These are phyloP conservation scores for Tineola bisselliella DNA, from an alignment of 2,888 invertebrate genomes.

Conservation along the genomic window DNA sequence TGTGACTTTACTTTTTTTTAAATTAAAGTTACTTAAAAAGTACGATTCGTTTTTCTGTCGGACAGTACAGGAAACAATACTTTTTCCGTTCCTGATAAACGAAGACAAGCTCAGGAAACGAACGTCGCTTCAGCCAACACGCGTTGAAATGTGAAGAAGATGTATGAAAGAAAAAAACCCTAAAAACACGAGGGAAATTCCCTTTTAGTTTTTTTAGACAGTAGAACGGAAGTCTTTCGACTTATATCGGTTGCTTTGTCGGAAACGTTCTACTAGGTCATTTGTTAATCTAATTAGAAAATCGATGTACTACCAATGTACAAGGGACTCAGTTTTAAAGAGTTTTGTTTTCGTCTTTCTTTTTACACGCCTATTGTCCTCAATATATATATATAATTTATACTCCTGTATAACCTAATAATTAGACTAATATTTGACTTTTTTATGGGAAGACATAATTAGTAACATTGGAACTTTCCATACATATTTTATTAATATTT, in stretches of 20 bases:
- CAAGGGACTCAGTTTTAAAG: too few species aligned
- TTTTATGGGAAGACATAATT: too few species aligned
- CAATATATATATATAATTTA: too few species aligned
- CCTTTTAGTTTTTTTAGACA: conserved; percentile 24
- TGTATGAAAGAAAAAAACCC: conserved; percentile 38
- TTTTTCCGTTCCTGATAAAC: conserved; percentile 49
- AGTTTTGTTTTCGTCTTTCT: too few species aligned
- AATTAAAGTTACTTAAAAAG: conserved; percentile 1
- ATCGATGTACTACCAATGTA: neutral
- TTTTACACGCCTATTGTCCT: too few species aligned
- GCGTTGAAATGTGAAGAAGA: conserved; percentile 41
- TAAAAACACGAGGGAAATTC: conserved; percentile 23
- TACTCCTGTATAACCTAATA: too few species aligned
- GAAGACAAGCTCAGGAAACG: conserved; percentile 57
- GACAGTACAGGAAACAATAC: conserved; percentile 55
- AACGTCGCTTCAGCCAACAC: conserved; percentile 30
- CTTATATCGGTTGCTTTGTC: conserved; percentile 20
- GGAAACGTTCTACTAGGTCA: conserved; percentile 37
- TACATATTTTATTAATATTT: too few species aligned
- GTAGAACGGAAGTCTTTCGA: conserved; percentile 27
- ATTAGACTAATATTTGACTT: too few species aligned
- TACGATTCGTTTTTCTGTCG: conserved; percentile 22
- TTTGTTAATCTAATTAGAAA: conserved; percentile 36
- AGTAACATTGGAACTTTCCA: too few species aligned
- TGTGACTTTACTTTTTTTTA: too few species aligned